Evolutionary conservation across 1,140 invertebrate species (phyloP).

Genomic region (Bombus vancouverensis): DNA sequence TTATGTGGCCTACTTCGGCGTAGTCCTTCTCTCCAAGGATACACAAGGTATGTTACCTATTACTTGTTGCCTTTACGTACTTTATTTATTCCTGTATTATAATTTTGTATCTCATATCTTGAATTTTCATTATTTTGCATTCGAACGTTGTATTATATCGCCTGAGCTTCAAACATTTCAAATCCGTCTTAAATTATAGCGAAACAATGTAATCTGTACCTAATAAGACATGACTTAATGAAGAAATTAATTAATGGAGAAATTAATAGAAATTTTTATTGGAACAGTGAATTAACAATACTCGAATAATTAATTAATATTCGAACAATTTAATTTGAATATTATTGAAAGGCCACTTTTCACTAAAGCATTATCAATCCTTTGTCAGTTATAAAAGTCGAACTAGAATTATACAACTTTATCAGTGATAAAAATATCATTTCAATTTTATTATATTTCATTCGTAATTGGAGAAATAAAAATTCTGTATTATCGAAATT

Average conservation of each 20-base stretch:
- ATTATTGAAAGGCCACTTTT: not conserved
- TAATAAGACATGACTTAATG: not conserved
- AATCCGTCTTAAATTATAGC: too few relatives aligned
- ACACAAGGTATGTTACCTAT: constrained; percentile 57
- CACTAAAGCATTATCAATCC: not conserved
- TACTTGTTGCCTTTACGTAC: constrained; percentile 47
- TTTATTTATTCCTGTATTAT: not conserved
- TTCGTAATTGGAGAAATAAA: not conserved
- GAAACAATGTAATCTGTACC: not conserved
- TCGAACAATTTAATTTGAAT: not conserved
- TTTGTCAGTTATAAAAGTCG: not conserved
- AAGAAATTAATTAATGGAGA: not conserved
- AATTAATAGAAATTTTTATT: not conserved
- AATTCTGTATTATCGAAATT: not conserved
- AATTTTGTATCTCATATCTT: not conserved
- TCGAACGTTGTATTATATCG: too few relatives aligned
- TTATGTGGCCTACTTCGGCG: constrained; percentile 57
- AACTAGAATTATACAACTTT: not conserved
- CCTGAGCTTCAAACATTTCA: too few relatives aligned
- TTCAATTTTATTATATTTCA: not conserved
- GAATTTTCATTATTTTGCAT: not conserved
- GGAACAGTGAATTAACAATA: not conserved
- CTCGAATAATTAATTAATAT: not conserved
- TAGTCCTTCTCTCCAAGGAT: constrained; percentile 48
- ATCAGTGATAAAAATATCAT: not conserved